Percentiles rank a stretch among this genome's conserved stretches.
phyloP scores from a whole-genome alignment of 1,140 invertebrate genomes.

The Adoxophyes honmai region DNA sequence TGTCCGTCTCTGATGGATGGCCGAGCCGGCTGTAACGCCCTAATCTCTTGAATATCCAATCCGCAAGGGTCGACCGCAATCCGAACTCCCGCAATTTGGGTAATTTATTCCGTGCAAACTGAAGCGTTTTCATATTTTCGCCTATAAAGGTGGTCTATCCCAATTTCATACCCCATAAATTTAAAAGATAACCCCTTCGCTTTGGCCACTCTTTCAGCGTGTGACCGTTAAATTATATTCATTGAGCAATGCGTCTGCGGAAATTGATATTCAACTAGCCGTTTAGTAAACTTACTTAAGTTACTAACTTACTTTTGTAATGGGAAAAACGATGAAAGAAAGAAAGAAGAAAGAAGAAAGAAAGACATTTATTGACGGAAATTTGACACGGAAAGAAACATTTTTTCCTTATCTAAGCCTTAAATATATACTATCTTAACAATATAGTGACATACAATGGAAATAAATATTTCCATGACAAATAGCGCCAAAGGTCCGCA shows the following conservation, averaged over 20 bases:
- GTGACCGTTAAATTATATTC: background rate
- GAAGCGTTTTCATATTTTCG: constrained; percentile 7
- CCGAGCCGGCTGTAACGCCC: background rate
- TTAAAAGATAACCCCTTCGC: constrained; percentile 24
- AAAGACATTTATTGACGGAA: too few species aligned
- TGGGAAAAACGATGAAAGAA: too few species aligned
- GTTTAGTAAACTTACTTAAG: constrained; percentile 21
- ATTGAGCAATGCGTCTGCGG: background rate
- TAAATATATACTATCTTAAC: too few species aligned
- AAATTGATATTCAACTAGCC: constrained; percentile 23
- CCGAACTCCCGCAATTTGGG: constrained; percentile 1
- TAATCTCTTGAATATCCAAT: constrained; percentile 4
- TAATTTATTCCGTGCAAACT: constrained; percentile 14
- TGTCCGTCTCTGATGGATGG: background rate
- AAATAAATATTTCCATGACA: too few species aligned
- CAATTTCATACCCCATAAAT: constrained; percentile 34
- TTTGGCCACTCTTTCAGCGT: constrained; percentile 24
- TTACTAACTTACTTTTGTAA: constrained; percentile 19
- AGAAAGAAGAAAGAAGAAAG: too few species aligned
- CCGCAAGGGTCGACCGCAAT: background rate
- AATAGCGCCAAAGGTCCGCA: too few species aligned
- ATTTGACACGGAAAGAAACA: too few species aligned
- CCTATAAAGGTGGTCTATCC: constrained; percentile 11
- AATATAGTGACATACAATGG: too few species aligned
- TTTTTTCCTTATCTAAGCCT: too few species aligned